These are phyloP conservation scores for Antheraea mylitta DNA, from an alignment of 1,140 invertebrate species.

Conservation along the genomic window DNA sequence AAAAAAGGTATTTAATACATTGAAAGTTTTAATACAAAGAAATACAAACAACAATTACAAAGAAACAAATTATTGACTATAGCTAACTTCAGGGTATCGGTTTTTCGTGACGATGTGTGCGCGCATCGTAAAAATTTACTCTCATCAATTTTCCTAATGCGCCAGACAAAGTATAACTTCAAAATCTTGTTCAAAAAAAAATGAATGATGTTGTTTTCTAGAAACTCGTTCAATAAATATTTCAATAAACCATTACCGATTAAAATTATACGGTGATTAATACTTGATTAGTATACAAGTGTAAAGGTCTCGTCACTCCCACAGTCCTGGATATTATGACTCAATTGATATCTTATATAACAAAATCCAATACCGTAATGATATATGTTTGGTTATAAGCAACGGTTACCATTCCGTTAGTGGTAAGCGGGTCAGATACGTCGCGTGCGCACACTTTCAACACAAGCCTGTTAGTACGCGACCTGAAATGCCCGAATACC, in stretches of 20 bases:
- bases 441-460: constrained; percentile 63
- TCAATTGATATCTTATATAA: constrained; percentile 13
- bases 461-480: constrained; percentile 44
- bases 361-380: constrained; percentile 34
- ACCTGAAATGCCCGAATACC: constrained; percentile 40
- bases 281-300: not conserved
- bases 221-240: too few species aligned
- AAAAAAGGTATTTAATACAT: too few species aligned
- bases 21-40: too few species aligned
- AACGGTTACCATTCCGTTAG: constrained; percentile 70
- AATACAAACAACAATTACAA: too few species aligned
- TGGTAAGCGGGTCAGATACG: constrained; percentile 59
- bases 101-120: too few species aligned
- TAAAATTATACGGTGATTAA: not conserved
- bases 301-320: constrained; percentile 5
- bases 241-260: not conserved
- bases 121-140: too few species aligned
- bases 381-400: constrained; percentile 11
- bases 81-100: too few species aligned
- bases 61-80: too few species aligned
- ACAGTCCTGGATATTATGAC: not conserved
- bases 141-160: too few species aligned
- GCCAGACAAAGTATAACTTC: too few species aligned
- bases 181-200: too few species aligned
- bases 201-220: too few species aligned